phyloP scores from a whole-genome alignment of 2,113 vertebrate genomes.

The Eulemur macaco region DNA sequence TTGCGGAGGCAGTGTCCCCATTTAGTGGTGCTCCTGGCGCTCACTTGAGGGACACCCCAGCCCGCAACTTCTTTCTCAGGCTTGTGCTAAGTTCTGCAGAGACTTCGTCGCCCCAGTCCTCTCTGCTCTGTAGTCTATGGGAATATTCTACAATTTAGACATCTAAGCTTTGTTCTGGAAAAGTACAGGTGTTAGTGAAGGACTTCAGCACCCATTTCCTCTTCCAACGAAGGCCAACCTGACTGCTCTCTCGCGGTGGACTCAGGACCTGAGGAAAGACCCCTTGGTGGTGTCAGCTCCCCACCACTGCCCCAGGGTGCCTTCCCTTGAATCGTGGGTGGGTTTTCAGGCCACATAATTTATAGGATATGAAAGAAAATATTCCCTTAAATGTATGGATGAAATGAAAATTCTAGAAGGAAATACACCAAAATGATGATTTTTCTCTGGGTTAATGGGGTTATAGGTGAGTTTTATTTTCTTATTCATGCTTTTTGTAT shows the following conservation, averaged over 20 bases:
- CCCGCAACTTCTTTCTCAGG: not conserved
- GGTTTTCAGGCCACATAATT: not conserved
- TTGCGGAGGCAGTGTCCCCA: not conserved
- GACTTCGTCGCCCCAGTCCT: not conserved
- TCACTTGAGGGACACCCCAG: rapidly evolving
- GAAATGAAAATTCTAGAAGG: not conserved
- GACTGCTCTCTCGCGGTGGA: too few species aligned
- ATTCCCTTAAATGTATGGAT: not conserved
- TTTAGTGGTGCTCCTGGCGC: not conserved
- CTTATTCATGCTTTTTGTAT: not conserved
- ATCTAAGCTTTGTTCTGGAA: not conserved
- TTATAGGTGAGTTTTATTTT: not conserved
- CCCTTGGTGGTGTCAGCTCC: not conserved
- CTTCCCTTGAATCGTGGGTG: not conserved
- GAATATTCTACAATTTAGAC: not conserved
- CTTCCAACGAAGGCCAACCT: not conserved
- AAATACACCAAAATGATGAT: not conserved
- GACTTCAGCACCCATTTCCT: not conserved
- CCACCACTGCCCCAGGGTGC: rapidly evolving
- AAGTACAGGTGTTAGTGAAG: not conserved
- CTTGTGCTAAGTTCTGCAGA: rapidly evolving
- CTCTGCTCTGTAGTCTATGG: not conserved
- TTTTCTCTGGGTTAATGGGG: not conserved
- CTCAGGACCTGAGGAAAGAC: not conserved
- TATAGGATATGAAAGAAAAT: not conserved